phyloP scores from a whole-genome alignment of 1,140 invertebrate genomes.

The Aricia agestis region DNA sequence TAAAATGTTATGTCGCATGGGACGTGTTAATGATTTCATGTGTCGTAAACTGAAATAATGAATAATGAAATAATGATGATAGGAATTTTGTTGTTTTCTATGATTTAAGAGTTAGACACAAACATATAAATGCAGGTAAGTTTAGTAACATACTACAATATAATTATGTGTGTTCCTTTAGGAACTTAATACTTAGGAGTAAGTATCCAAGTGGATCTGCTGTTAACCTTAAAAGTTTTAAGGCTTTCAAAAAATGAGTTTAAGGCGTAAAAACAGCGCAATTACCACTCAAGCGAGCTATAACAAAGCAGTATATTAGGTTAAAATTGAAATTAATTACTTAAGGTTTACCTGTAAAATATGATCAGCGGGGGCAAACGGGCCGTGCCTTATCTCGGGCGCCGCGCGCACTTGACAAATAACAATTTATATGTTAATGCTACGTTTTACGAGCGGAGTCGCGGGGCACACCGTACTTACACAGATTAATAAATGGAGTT shows the following conservation, averaged over 20 bases:
- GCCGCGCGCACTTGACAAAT: conserved; percentile 26
- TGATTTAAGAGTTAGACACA: too few species aligned
- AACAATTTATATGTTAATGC: conserved; percentile 41
- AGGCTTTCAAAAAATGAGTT: not conserved
- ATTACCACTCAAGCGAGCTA: too few species aligned
- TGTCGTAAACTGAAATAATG: not conserved
- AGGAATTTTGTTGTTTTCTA: too few species aligned
- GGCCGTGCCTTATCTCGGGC: conserved; percentile 34
- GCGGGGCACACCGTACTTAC: not conserved
- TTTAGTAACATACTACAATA: not conserved
- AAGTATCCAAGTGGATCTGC: too few species aligned
- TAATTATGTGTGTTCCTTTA: too few species aligned
- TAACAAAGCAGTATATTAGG: not conserved
- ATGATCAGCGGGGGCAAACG: not conserved
- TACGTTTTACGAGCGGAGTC: conserved; percentile 13
- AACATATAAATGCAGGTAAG: too few species aligned
- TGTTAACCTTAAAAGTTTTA: too few species aligned
- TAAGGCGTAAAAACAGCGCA: not conserved
- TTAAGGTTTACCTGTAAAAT: conserved; percentile 3
- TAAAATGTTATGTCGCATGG: conserved; percentile 11
- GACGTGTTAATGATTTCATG: conserved; percentile 5
- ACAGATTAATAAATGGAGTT: not conserved
- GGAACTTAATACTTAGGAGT: too few species aligned
- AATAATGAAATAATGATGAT: not conserved
- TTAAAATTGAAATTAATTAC: conserved; percentile 1